Base-by-base conservation (phyloP, 2,113 vertebrate species). In the Acanthisitta chloris region DNA sequence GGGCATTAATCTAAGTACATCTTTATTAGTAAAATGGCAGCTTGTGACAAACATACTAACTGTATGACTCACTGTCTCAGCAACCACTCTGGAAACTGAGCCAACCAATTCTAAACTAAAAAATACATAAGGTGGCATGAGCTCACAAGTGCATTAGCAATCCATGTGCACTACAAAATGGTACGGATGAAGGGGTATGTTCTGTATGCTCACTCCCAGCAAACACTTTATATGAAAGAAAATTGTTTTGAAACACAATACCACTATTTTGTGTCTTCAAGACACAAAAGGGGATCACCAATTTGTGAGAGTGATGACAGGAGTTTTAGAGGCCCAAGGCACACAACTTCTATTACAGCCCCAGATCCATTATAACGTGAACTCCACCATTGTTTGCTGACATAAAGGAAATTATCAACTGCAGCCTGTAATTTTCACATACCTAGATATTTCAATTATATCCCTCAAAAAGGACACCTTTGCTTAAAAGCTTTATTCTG, bases 161-260 rank as follows among this genome's bases (percentile, higher is more conserved):
- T 8, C 16, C 24, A 29, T 3, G 4, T 14, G 42, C 4, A 2
- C 43, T n/a, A 62, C 24, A 86, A 77, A 73, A 79, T 3, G 12
- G 6, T 29, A 12, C 0, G 0, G 33, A 45, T 51, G 46, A 52
- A 86, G 31, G n/a, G 12, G 8, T 12, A 18, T 14, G 10, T 26
- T n/a, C 28, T 34, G 6, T 52, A 23, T 4, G 8, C 28, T 42
- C 13, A 7, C 15, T 26, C 23, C 21, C 18, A 38, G 36, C 10
- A 70, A 81, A 64, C 2, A 33, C 7, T 6, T 67, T 9, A 45
- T 1, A 28, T 0, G 2, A 58, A 83, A 69, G 1, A 20, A 83
- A 48, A 7, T 28, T 59, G 4, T 6, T 70, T 24, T 48, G 2
- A 78, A 77, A 65, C 10, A 9, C 1, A 28, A 42, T 33, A 11